A percentile compares a stretch with the other conserved stretches of the same genome.
phyloP scores from a whole-genome alignment of 2,113 vertebrate genomes.

The Sciurus niger region DNA sequence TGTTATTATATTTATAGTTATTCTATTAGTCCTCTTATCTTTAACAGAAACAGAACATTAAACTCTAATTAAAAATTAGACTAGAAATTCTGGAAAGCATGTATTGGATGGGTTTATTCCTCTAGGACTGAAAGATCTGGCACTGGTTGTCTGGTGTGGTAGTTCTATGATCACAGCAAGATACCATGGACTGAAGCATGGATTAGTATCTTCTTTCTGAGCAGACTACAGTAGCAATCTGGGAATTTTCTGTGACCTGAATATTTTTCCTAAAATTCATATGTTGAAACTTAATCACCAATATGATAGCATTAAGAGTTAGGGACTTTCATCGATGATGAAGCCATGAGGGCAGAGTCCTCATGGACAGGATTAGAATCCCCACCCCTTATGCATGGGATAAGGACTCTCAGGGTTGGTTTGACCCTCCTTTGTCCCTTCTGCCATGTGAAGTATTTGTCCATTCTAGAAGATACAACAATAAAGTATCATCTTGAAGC shows the following conservation, averaged over 20 bases:
- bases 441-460: background rate
- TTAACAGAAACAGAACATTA: background rate
- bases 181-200: background rate
- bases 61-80: background rate
- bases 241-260: background rate
- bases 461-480: background rate
- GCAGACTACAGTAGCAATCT: background rate
- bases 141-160: background rate
- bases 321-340: background rate
- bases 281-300: background rate
- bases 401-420: background rate
- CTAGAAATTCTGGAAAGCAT: background rate
- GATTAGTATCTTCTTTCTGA: background rate
- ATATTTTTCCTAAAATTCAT: background rate
- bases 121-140: background rate
- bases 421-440: background rate
- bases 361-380: accelerated
- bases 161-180: background rate
- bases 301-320: background rate
- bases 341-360: background rate
- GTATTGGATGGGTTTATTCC: background rate
- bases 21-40: background rate
- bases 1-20: background rate
- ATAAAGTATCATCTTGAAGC: background rate
- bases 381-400: background rate